These are phyloP conservation scores for Drosophila limbata DNA, from an alignment of 2,888 invertebrate species.

Conservation along the genomic window DNA sequence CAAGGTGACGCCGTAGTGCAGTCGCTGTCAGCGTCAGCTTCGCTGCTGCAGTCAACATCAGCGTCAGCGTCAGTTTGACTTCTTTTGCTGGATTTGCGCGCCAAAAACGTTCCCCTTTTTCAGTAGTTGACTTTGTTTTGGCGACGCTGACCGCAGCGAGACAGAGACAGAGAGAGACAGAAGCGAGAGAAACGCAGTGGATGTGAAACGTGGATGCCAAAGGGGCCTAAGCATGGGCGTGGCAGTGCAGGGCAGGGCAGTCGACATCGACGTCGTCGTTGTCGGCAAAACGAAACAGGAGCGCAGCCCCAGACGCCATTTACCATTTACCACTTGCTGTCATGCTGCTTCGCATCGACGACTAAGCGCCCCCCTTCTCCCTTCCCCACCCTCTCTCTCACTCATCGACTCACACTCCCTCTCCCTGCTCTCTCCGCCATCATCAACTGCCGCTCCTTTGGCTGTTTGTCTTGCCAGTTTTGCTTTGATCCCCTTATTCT, in stretches of 20 bases:
- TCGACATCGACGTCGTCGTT: constrained; percentile 1
- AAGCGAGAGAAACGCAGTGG: constrained; percentile 46
- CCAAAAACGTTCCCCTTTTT: constrained; percentile 73
- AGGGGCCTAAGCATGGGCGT: constrained; percentile 61
- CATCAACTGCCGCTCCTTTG: constrained; percentile 36
- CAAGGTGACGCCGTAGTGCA: constrained; percentile 64
- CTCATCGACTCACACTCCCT: not conserved
- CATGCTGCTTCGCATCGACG: constrained; percentile 48
- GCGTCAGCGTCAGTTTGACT: constrained; percentile 49
- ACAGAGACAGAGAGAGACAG: constrained; percentile 25
- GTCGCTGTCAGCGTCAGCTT: constrained; percentile 32
- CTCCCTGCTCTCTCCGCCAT: constrained; percentile 1
- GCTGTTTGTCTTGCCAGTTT: constrained; percentile 67
- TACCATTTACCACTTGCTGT: constrained; percentile 52
- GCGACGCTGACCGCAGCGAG: constrained; percentile 42
- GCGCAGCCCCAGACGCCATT: constrained; percentile 63
- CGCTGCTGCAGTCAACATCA: constrained; percentile 51
- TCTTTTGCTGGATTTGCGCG: constrained; percentile 67
- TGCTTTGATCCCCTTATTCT: constrained; percentile 78
- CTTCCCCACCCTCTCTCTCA: not conserved
- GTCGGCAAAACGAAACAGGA: constrained; percentile 63
- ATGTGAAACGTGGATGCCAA: constrained; percentile 59
- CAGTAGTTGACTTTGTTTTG: constrained; percentile 60
- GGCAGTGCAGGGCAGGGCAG: constrained; percentile 52
- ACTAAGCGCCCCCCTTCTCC: constrained; percentile 17